Evolutionary conservation across 2,113 vertebrate genomes (phyloP).

Genomic region (Lophochroa leadbeateri): DNA sequence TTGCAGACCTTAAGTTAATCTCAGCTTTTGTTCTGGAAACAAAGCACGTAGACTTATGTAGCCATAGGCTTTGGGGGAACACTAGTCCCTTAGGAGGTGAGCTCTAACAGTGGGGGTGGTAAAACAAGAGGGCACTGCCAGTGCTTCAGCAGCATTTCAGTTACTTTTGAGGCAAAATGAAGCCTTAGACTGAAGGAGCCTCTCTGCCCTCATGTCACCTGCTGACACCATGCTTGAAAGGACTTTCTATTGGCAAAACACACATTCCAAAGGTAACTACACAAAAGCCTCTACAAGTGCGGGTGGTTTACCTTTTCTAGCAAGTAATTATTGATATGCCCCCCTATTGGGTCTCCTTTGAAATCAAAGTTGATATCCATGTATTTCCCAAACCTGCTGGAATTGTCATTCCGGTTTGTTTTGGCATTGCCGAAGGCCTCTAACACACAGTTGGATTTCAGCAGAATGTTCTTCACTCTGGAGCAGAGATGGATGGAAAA

Average conservation of each 20-base stretch:
- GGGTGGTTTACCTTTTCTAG: slow-evolving; percentile 89
- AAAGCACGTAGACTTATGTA: background rate
- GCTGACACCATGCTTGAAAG: rapidly evolving
- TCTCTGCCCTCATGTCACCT: background rate
- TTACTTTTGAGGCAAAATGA: background rate
- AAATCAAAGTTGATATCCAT: slow-evolving; percentile 99
- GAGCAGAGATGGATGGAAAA: background rate
- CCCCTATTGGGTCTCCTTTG: slow-evolving; percentile 97
- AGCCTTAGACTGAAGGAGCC: background rate
- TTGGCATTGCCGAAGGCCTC: slow-evolving; percentile 98
- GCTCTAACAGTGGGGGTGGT: background rate
- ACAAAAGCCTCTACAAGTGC: background rate
- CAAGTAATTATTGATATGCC: slow-evolving; percentile 98
- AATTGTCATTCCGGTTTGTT: slow-evolving; percentile 98
- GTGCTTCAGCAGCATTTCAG: background rate
- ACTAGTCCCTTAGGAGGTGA: rapidly evolving
- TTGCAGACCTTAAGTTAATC: background rate
- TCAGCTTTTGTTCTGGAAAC: background rate
- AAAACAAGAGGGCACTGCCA: background rate
- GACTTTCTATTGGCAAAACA: background rate
- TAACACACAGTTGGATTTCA: slow-evolving; percentile 97
- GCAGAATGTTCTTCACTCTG: slow-evolving; percentile 97
- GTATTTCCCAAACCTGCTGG: slow-evolving; percentile 97
- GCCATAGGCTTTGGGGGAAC: background rate
- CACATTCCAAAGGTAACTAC: background rate